Base-by-base conservation (phyloP, 2,113 vertebrate genomes). In the Mustela nigripes region DNA sequence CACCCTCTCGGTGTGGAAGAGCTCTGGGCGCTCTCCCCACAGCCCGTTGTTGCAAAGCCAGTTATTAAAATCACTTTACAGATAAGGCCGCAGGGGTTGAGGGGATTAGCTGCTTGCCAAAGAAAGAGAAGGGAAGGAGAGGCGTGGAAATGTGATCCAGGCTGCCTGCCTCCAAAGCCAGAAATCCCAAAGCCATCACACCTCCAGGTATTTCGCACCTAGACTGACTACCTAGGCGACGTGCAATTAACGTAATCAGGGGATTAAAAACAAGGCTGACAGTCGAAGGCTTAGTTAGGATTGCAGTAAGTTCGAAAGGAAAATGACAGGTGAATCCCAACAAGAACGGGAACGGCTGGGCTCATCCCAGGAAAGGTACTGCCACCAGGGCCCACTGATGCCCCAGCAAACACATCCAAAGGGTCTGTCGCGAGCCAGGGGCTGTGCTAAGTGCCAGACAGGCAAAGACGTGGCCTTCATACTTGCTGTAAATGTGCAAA, bases 31-130 rank as follows among this genome's bases (percentile, higher is more conserved):
- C 14, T 31, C 63, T 12, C 48, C 33, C 71, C 50, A 33, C 26
- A 31, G 36, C 31, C n/a, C 58, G 12, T 15, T 0, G 1, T 0
- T 33, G 58, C 60, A 65, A 60, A 28, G 0, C 1, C 10, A 48
- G 28, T 19, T 42, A 45, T 28, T 73, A 88, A 84, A 60, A 73
- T 65, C 42, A 15, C 9, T 48, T 78, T 63, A 28, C 60, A 83
- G 69, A 50, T 15, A 45, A 36, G 28, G 45, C 7, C 18, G 39
- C 1, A 16, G 48, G 28, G 39, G 50, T 50, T 96, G 2, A 4
- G 24, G 31, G 67, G 78, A 81, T 50, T 1, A 36, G 53, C 24
- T 5, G 48, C 80, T 21, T 56, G 45, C 28, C 58, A 60, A 22
- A 28, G 82, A 8, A n/a, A 69, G 22, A 79, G 45, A 36, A 81